These are phyloP conservation scores for Callionymus lyra DNA, from an alignment of 2,113 vertebrate species.

Conservation along the genomic window DNA sequence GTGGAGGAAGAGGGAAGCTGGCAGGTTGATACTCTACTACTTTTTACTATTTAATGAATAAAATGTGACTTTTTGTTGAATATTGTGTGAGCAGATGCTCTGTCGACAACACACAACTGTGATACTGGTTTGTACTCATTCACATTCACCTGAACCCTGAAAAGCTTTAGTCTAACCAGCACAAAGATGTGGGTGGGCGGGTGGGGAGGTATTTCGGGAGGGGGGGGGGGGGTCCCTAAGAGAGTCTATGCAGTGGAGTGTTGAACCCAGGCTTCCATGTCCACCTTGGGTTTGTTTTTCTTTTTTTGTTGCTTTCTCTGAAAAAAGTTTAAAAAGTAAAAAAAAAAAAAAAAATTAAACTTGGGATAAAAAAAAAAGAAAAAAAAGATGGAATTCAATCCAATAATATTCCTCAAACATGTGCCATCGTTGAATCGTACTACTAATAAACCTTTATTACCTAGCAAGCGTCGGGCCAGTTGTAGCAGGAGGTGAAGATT, in stretches of 20 bases:
- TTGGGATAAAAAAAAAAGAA: constrained; percentile 12
- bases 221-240: constrained; percentile 48
- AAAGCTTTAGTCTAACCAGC: constrained; percentile 78
- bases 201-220: constrained; percentile 14
- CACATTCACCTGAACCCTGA: constrained; percentile 56
- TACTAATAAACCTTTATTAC: constrained; percentile 36
- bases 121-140: constrained; percentile 58
- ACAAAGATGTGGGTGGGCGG: constrained; percentile 59
- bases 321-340: constrained; percentile 26
- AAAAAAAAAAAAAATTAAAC: constrained; percentile 14
- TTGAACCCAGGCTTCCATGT: constrained; percentile 65
- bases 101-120: too few relatives aligned
- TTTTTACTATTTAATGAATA: constrained; percentile 64
- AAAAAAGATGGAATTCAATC: constrained; percentile 40
- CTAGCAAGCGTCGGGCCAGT: constrained; percentile 61
- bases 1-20: constrained; percentile 28
- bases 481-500: constrained; percentile 66
- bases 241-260: constrained; percentile 74
- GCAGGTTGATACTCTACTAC: constrained; percentile 63
- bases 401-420: constrained; percentile 57
- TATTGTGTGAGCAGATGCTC: constrained; percentile 66
- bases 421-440: constrained; percentile 70
- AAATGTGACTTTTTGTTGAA: constrained; percentile 58
- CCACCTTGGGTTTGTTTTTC: constrained; percentile 44
- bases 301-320: constrained; percentile 36